Base-by-base conservation (phyloP, 2,888 invertebrate species). In the Myopa testacea region DNA sequence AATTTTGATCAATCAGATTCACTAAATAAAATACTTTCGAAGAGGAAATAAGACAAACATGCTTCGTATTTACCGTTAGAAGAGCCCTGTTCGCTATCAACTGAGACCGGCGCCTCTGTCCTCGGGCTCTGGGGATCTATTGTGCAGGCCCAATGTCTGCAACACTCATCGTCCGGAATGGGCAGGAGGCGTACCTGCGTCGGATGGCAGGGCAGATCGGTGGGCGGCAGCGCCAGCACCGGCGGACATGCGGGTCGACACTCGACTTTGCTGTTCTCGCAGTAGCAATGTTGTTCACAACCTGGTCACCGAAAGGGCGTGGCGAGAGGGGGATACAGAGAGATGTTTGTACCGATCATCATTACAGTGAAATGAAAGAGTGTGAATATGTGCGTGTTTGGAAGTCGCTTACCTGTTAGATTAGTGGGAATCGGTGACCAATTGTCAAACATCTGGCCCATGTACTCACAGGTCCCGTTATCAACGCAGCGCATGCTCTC, bases 221-320 rank as follows among this genome's bases (percentile, higher is more conserved):
- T 90, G 0, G 97, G 96, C 0, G 97, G 96, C 45, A 93, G 84
- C 0, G 94, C 93, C 0, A 95, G 90, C 0, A 96, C 92, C 0
- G 95, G 94, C 3, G 94, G 92, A 89, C 97, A 97, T 16, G 93
- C 92, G 58, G 94, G 93, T 81, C 95, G 94, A 84, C 97, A 97
- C 80, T 96, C 94, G 26, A 97, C 91, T 81, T 94, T 95, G 19
- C 97, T 96, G 88, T 94, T 94, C 87, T 96, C 95, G 86, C 97
- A 97, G 87, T 93, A 95, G 86, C 97, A 97, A 82, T 94, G 92
- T 82, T 94, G 92, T 80, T 96, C 95, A 85, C 97, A 97, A 73
- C 96, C 95, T 88, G 80, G 68, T 38, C 8, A 16, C 4, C 45
- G 45, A 73, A 16, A 37, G 52, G 34, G 50, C 63, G 52, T 14